Base-by-base conservation (phyloP, 2,888 invertebrate species). In the Cosmia trapezina region DNA sequence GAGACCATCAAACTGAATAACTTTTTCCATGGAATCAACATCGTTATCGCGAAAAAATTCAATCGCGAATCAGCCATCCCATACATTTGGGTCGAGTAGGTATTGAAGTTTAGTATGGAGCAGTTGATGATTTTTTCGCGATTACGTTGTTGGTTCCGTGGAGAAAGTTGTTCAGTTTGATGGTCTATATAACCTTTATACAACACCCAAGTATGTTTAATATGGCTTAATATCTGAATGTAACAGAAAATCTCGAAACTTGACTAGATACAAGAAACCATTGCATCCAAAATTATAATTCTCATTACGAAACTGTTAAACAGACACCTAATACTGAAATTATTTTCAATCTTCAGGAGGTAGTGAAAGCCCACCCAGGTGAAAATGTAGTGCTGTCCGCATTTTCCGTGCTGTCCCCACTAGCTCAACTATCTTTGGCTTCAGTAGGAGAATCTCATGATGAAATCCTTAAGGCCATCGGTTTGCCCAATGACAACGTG, bases 381-480 rank as follows among this genome's bases (percentile, higher is more conserved):
- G 84, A 94, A 79, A 96, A 93, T 76, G 86, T 94, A 28, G 92
- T 96, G 14, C 71, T 96, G 57, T 96, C 96, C 0, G 96, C 96
- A 0, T 94, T 94, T 84, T 96, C 96, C 3, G 94, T 96, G 4
- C 83, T 96, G 80, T 84, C 93, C 0, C 94, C 94, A 0, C 89
- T 96, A 2, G 94, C 93, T 0, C 93, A 93, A 80, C 82, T 96
- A 2, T 89, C 90, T 0, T 71, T 94, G 28, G 96, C 94, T 6
- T 90, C 95, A 17, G 91, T 81, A 0, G 95, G 94, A 4, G 85
- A 87, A 41, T 91, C 94, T 14, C 95, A 95, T 54, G 92, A 94
- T 43, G 93, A 96, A 83, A 76, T 96, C 3, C 88, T 94, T 1
- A 83, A 66, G 12, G 84, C 89, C 11, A 92, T 95, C 19, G 93